Base-by-base conservation (phyloP, 2,113 vertebrate genomes). In the Ahaetulla prasina region DNA sequence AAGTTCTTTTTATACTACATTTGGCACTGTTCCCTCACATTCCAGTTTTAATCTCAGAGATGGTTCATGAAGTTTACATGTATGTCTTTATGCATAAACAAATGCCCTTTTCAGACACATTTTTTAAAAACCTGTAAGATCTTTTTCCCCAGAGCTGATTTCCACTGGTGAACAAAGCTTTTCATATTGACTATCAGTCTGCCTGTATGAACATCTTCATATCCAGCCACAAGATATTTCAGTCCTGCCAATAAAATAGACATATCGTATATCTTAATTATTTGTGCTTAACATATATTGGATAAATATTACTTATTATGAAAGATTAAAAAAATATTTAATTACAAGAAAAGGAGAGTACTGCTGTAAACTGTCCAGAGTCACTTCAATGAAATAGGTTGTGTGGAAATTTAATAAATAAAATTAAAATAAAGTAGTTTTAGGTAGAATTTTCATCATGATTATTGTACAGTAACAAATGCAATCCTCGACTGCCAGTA, bases 151-250 rank as follows among this genome's bases (percentile, higher is more conserved):
- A 99, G 97, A 94, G 98, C 98, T 0, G 98, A 97, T 94, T 98
- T 99, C 99, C 99, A 99, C 50, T 96, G 98, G 90, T 99, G 99
- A 84, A 99, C 99, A 93, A 99, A 98, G 96, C 99, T 99, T 97
- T 99, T 99, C 98, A 99, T 99, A 97, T 99, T 99, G 96, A 99
- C 99, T 0, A 99, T 92, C 49, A 99, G 97, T 88, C 97, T 98
- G 92, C 98, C 98, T 0, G 97, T 98, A 95, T 97, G 98, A 39
- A 98, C 92, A 60, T 99, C 99, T 94, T 98, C 97, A 0, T 99
- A 98, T 39, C 99, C 99, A 2, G 99, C 98, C 91, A 99, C 98
- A 2, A 99, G 97, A 95, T 99, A 99, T 96, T 99, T 98, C 96
- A 97, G 93, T 63, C 98, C 99, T 99, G 96, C 35, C 95, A 54